Evolutionary conservation across 1,140 invertebrate genomes (phyloP).

Genomic region (Nebria ingens): DNA sequence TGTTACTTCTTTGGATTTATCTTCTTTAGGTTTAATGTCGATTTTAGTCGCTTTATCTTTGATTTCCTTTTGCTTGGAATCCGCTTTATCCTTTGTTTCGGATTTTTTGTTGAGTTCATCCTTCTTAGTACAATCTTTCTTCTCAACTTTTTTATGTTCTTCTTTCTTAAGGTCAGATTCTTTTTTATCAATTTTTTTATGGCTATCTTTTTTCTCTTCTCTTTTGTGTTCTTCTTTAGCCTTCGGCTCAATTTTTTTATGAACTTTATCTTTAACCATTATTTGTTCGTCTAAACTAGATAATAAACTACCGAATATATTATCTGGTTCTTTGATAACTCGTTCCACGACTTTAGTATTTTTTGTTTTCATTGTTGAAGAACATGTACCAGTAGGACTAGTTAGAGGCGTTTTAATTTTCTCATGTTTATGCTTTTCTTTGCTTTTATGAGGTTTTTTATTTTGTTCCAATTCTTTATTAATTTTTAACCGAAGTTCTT

Average conservation of each 20-base stretch:
- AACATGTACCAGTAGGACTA: neutral
- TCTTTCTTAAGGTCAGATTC: neutral
- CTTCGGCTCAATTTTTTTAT: constrained; percentile 15
- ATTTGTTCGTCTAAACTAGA: constrained; percentile 25
- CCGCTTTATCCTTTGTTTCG: constrained; percentile 33
- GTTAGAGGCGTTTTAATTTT: neutral
- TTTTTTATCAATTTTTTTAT: constrained; percentile 14
- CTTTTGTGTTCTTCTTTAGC: constrained; percentile 6
- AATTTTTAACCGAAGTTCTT: constrained; percentile 32
- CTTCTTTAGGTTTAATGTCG: neutral
- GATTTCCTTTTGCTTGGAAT: constrained; percentile 23
- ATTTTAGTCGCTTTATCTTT: constrained; percentile 5
- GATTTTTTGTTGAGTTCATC: constrained; percentile 29
- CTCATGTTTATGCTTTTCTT: constrained; percentile 8
- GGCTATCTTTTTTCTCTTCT: constrained; percentile 16
- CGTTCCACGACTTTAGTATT: constrained; percentile 12
- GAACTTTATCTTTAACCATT: constrained; percentile 14
- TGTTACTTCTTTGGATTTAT: neutral
- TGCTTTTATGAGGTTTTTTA: constrained; percentile 19
- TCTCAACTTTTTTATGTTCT: constrained; percentile 14
- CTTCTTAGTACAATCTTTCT: constrained; percentile 12
- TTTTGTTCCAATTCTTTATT: constrained; percentile 34
- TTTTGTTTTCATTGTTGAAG: neutral
- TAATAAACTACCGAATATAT: constrained; percentile 22
- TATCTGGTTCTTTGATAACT: constrained; percentile 21